These are phyloP conservation scores for Tiaroga cobitis DNA, from an alignment of 2,797 vertebrate species.

Conservation along the genomic window DNA sequence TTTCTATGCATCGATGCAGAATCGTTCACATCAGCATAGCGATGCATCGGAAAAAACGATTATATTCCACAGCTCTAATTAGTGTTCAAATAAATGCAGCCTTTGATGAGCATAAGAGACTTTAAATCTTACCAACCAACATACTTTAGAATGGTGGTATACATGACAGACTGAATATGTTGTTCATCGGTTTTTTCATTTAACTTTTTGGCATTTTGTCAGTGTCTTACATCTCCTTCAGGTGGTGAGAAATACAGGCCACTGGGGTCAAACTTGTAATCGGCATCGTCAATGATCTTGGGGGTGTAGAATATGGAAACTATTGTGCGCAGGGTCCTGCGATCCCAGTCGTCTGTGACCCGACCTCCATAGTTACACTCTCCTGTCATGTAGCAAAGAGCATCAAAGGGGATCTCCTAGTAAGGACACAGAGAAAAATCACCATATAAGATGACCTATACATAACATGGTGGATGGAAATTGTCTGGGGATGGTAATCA, in stretches of 20 bases:
- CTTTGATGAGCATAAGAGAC: not conserved
- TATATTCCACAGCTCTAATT: not conserved
- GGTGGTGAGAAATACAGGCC: conserved; percentile 83
- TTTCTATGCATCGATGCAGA: not conserved
- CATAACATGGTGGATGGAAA: not conserved
- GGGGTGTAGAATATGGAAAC: conserved; percentile 83
- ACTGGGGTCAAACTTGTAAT: conserved; percentile 86
- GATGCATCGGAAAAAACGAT: not conserved
- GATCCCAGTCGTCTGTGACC: conserved; percentile 90
- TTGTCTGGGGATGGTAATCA: not conserved
- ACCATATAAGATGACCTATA: not conserved
- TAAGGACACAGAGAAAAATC: not conserved
- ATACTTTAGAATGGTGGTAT: not conserved
- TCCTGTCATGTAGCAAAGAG: conserved; percentile 85
- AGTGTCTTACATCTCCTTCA: conserved; percentile 79
- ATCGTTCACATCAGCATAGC: not conserved
- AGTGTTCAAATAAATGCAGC: not conserved
- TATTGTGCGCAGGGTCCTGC: conserved; percentile 82
- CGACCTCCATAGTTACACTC: conserved; percentile 90
- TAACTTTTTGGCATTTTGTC: not conserved
- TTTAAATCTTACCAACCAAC: not conserved
- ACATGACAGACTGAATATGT: not conserved
- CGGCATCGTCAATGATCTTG: conserved; percentile 69
- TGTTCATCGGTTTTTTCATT: not conserved
- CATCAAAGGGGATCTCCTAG: conserved; percentile 87